Percentiles rank a stretch among this genome's conserved stretches.
Evolutionary conservation across 2,113 vertebrate genomes (phyloP).

Genomic region (Aegithalos caudatus): DNA sequence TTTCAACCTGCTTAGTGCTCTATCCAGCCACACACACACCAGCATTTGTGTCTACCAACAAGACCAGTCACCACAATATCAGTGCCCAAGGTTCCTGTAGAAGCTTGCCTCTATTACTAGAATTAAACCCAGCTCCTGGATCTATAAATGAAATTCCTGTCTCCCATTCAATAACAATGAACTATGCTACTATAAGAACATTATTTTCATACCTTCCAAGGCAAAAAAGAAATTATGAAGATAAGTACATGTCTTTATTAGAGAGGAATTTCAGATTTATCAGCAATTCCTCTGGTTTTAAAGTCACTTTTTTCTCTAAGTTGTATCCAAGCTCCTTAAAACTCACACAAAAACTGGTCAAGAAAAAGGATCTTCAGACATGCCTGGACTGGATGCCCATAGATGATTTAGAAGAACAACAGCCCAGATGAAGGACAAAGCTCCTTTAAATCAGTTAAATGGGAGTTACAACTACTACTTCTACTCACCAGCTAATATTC

Average conservation of each 20-base stretch:
- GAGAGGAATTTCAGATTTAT: background rate
- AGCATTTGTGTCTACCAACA: background rate
- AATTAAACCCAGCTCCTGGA: background rate
- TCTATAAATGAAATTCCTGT: background rate
- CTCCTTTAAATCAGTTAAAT: background rate
- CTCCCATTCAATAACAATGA: background rate
- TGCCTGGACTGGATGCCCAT: background rate
- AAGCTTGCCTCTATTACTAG: background rate
- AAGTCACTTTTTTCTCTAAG: background rate
- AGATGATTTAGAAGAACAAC: background rate
- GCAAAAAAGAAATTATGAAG: background rate
- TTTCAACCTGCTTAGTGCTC: background rate
- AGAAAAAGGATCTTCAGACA: background rate
- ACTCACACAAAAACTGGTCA: background rate
- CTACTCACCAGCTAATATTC: conserved; percentile 83
- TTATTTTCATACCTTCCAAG: background rate
- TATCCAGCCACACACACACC: background rate
- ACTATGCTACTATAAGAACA: background rate
- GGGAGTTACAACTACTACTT: background rate
- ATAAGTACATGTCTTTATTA: background rate
- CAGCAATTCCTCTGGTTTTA: background rate
- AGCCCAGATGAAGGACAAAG: background rate
- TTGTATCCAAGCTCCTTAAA: background rate
- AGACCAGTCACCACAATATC: background rate
- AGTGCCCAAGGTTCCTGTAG: background rate